A percentile compares a stretch with the other conserved stretches of the same genome.
Evolutionary conservation across 2,113 vertebrate species (phyloP).

Genomic region (Lamprotornis superbus): DNA sequence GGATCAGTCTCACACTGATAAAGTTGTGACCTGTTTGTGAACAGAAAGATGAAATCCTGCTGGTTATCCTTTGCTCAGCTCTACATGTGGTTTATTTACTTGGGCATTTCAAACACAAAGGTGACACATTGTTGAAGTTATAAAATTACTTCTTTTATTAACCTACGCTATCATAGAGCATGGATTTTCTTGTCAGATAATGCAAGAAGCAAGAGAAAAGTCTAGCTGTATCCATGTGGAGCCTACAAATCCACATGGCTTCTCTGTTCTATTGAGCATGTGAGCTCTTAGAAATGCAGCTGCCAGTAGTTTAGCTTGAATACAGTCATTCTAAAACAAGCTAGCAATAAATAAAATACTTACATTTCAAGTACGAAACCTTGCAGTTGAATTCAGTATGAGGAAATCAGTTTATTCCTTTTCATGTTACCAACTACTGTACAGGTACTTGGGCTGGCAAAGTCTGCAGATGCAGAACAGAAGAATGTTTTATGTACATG

Average conservation of each 20-base stretch:
- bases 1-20: neutral
- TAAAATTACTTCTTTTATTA: conserved; percentile 52
- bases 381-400: conserved; percentile 52
- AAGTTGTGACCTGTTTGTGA: neutral
- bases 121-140: neutral
- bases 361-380: conserved; percentile 89
- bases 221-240: neutral
- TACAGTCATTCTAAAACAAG: conserved; percentile 27
- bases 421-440: conserved; percentile 48
- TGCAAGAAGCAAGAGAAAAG: conserved; percentile 30
- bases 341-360: conserved; percentile 90
- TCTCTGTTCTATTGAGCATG: neutral
- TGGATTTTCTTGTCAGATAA: conserved; percentile 27
- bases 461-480: conserved; percentile 30
- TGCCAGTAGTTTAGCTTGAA: conserved; percentile 1
- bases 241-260: neutral
- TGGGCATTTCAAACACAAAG: neutral
- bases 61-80: neutral
- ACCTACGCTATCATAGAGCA: neutral
- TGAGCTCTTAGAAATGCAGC: conserved; percentile 5
- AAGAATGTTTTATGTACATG: conserved; percentile 18
- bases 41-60: neutral
- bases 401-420: conserved; percentile 64
- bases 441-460: conserved; percentile 55
- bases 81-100: neutral